Percentiles rank a stretch among this genome's conserved stretches.
phyloP scores from a whole-genome alignment of 2,113 vertebrate genomes.

The Hippoglossus stenolepis region DNA sequence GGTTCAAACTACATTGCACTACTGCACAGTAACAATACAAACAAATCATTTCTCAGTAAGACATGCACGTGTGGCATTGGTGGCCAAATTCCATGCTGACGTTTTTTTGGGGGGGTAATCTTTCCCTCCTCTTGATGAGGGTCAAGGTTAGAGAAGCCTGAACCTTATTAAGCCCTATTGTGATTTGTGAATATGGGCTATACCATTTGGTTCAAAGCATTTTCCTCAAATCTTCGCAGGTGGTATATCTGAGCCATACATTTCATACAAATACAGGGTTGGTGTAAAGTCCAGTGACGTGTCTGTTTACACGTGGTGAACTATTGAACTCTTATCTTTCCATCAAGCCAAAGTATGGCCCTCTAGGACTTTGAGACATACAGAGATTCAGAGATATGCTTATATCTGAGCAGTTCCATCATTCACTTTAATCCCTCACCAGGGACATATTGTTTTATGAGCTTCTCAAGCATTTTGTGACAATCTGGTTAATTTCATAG shows the following conservation, averaged over 20 bases:
- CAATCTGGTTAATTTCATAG: too few species aligned
- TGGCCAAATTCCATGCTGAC: neutral
- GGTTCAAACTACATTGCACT: neutral
- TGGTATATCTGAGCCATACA: neutral
- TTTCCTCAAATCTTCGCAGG: neutral
- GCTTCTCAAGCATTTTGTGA: too few species aligned
- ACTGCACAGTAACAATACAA: too few species aligned
- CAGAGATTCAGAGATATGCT: conserved; percentile 10
- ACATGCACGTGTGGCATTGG: neutral
- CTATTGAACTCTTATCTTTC: conserved; percentile 40
- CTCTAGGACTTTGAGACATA: conserved; percentile 41
- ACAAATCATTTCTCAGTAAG: neutral
- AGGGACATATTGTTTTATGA: too few species aligned
- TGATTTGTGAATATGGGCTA: too few species aligned
- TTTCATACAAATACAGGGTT: neutral
- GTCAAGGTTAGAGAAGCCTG: too few species aligned
- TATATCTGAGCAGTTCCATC: conserved; percentile 19
- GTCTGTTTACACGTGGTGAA: neutral
- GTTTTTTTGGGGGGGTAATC: too few species aligned
- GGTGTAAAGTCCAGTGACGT: conserved; percentile 21
- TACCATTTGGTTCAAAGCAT: neutral
- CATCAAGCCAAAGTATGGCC: neutral
- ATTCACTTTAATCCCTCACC: neutral
- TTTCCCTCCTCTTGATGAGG: too few species aligned
- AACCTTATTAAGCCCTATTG: too few species aligned